Conservation (phyloP, 1,140 invertebrate genomes). For the Danaus melanippus region DNA sequence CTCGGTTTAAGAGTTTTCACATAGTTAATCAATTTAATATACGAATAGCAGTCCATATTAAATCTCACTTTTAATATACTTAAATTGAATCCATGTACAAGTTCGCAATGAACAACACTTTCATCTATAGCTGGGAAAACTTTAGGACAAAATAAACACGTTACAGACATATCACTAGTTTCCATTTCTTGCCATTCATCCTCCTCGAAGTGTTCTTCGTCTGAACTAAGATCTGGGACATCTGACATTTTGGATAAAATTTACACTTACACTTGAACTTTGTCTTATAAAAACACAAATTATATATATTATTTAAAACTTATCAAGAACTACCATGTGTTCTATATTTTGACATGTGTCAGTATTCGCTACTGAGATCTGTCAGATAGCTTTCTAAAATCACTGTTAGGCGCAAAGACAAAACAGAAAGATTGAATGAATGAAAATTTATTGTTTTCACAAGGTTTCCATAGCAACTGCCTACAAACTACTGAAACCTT, state of each 20-base stretch:
- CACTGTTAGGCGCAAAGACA: not conserved
- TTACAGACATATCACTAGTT: constrained; percentile 45
- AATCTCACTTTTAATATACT: constrained; percentile 77
- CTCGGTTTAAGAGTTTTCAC: constrained; percentile 78
- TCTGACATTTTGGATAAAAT: constrained; percentile 44
- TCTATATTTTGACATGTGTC: not conserved
- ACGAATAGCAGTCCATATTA: constrained; percentile 87
- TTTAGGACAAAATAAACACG: constrained; percentile 75
- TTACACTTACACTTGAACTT: too few relatives aligned
- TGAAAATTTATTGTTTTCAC: not conserved
- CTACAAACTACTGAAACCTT: constrained; percentile 1
- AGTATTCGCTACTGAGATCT: not conserved
- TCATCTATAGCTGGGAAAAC: constrained; percentile 68
- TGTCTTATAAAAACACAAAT: not conserved
- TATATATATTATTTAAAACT: constrained; percentile 2
- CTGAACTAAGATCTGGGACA: constrained; percentile 65
- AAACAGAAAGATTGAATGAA: not conserved
- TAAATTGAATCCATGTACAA: constrained; percentile 81
- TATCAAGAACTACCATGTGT: constrained; percentile 27
- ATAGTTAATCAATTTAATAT: constrained; percentile 92
- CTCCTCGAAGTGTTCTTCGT: constrained; percentile 59
- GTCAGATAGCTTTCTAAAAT: not conserved
- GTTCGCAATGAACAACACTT: constrained; percentile 73
- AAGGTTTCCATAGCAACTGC: constrained; percentile 13
- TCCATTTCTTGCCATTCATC: constrained; percentile 72